Conservation (phyloP, 64 coral and sea anemone genomes). For the Pocillopora damicornis region DNA sequence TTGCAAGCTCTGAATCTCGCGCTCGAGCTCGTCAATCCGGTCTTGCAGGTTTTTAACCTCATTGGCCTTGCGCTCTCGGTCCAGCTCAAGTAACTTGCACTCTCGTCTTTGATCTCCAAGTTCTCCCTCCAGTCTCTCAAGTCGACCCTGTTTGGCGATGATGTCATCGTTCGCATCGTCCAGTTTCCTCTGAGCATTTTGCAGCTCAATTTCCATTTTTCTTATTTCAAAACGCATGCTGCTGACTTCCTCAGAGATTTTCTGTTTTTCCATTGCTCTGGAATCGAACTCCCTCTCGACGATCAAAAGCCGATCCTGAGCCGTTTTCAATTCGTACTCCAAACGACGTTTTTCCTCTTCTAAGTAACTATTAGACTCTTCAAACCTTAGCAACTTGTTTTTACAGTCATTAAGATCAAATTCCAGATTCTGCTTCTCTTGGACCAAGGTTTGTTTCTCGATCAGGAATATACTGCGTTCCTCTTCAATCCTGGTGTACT, state of each 20-base stretch:
- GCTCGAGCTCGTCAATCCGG: conserved; percentile 56
- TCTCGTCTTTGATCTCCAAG: conserved; percentile 46
- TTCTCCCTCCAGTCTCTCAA: conserved; percentile 57
- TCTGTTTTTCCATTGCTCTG: conserved; percentile 15
- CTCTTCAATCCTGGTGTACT: conserved; percentile 51
- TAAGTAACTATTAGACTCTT: not conserved
- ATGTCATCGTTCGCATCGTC: conserved; percentile 51
- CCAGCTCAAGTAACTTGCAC: conserved; percentile 11
- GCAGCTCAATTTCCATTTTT: conserved; percentile 62
- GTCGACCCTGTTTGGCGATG: conserved; percentile 34
- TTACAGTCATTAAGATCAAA: conserved; percentile 16
- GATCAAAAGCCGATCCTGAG: conserved; percentile 44
- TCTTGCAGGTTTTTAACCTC: conserved; percentile 37
- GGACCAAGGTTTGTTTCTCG: conserved; percentile 52
- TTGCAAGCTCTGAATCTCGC: conserved; percentile 56
- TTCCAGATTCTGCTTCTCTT: conserved; percentile 43
- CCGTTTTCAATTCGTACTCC: conserved; percentile 50
- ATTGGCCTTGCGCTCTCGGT: conserved; percentile 6
- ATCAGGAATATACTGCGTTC: conserved; percentile 38
- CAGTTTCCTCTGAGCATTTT: conserved; percentile 38
- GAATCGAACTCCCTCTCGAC: conserved; percentile 31
- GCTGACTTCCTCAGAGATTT: conserved; percentile 36
- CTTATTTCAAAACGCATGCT: conserved; percentile 27
- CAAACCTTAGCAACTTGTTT: conserved; percentile 1
- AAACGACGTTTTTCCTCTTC: conserved; percentile 40